phyloP scores from a whole-genome alignment of 1,140 invertebrate species.

The Zaprionus gabonicus region DNA sequence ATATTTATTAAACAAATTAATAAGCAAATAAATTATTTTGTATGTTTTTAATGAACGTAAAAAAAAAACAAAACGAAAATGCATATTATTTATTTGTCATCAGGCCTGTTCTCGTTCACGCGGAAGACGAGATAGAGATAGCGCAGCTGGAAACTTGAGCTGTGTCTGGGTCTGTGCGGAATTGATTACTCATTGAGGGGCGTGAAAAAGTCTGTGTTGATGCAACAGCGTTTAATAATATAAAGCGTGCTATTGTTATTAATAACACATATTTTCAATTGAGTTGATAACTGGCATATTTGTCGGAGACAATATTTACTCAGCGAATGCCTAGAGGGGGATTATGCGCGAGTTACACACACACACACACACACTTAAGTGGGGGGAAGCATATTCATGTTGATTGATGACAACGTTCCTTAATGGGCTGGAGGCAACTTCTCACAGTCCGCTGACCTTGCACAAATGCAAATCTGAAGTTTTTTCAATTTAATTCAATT shows the following conservation, averaged over 20 bases:
- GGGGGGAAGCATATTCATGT: slow-evolving; percentile 10
- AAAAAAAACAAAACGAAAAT: slow-evolving; percentile 4
- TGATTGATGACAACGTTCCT: slow-evolving; percentile 63
- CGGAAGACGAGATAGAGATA: slow-evolving; percentile 7
- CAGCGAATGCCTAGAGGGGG: slow-evolving; percentile 16
- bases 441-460: slow-evolving; percentile 25
- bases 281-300: slow-evolving; percentile 62
- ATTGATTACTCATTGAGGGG: slow-evolving; percentile 61
- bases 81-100: slow-evolving; percentile 38
- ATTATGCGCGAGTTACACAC: slow-evolving; percentile 26
- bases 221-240: slow-evolving; percentile 53
- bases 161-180: slow-evolving; percentile 3
- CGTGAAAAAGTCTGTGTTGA: slow-evolving; percentile 47
- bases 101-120: background rate
- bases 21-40: slow-evolving; percentile 82
- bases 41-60: slow-evolving; percentile 79
- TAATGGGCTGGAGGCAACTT: slow-evolving; percentile 34
- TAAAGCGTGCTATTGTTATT: slow-evolving; percentile 79
- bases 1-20: slow-evolving; percentile 83
- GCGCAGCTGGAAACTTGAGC: slow-evolving; percentile 46
- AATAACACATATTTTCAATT: slow-evolving; percentile 68
- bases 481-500: slow-evolving; percentile 67
- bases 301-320: slow-evolving; percentile 38
- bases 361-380: slow-evolving; percentile 3
- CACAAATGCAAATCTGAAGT: slow-evolving; percentile 46